Percentiles rank a stretch among this genome's conserved stretches.
phyloP scores from a whole-genome alignment of 1,140 invertebrate species.

The Laupala kohalensis region DNA sequence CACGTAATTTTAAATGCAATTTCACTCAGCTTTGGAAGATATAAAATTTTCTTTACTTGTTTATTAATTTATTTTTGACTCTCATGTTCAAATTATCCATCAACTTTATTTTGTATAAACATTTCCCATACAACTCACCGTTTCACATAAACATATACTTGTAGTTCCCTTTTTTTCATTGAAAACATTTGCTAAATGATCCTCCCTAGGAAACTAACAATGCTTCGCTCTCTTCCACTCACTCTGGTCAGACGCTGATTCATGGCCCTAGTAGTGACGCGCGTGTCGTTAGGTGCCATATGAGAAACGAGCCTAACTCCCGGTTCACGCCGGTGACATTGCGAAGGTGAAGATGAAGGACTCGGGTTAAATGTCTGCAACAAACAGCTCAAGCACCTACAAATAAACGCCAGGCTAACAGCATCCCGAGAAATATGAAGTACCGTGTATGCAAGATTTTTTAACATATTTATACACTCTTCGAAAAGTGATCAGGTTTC shows the following conservation, averaged over 20 bases:
- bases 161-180: background rate
- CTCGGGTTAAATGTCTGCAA: background rate
- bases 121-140: background rate
- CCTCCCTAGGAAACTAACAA: background rate
- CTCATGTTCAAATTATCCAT: too few relatives aligned
- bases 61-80: too few relatives aligned
- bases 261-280: background rate
- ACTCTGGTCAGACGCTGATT: background rate
- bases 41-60: too few relatives aligned
- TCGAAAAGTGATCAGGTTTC: too few relatives aligned
- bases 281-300: background rate
- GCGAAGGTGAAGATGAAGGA: background rate
- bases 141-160: background rate
- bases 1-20: too few relatives aligned
- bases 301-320: background rate
- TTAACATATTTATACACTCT: too few relatives aligned
- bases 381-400: background rate
- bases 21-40: too few relatives aligned
- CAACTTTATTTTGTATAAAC: background rate
- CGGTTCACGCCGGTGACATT: background rate
- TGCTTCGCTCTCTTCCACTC: too few relatives aligned
- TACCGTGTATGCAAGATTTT: too few relatives aligned
- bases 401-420: background rate
- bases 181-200: background rate
- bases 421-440: too few relatives aligned